Conservation (phyloP, 2,888 invertebrate species). For the Philereme transversata region DNA sequence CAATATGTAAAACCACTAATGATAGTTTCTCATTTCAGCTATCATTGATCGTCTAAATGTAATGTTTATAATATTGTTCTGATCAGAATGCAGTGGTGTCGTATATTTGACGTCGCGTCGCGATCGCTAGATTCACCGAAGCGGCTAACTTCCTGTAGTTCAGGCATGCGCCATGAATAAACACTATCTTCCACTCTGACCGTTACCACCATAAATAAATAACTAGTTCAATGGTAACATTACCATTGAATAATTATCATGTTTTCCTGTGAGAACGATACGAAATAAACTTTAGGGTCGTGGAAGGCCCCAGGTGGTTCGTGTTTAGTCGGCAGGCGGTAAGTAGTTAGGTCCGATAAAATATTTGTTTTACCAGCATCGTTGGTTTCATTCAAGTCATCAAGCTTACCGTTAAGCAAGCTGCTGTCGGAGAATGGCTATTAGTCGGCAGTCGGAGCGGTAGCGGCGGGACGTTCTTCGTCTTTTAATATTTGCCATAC, state of each 20-base stretch:
- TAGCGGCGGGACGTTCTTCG: conserved; percentile 57
- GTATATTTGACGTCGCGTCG: conserved; percentile 57
- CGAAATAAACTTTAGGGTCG: conserved; percentile 20
- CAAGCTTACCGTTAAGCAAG: conserved; percentile 74
- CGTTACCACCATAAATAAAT: conserved; percentile 44
- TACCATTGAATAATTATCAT: conserved; percentile 31
- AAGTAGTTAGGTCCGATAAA: conserved; percentile 56
- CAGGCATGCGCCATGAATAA: conserved; percentile 70
- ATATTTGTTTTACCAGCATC: conserved; percentile 61
- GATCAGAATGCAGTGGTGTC: conserved; percentile 66
- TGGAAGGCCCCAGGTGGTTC: conserved; percentile 41
- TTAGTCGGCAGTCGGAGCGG: conserved; percentile 50
- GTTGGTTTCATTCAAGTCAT: conserved; percentile 71
- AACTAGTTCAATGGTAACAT: conserved; percentile 43
- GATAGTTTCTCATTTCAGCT: conserved; percentile 22
- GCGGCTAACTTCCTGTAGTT: conserved; percentile 70
- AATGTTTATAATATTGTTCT: conserved; percentile 37
- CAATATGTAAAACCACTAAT: conserved; percentile 43
- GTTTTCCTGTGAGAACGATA: conserved; percentile 18
- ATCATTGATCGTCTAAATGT: conserved; percentile 40
- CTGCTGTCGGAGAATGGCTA: conserved; percentile 57
- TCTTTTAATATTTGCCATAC: conserved; percentile 73
- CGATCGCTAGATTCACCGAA: conserved; percentile 67
- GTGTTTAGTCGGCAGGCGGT: conserved; percentile 36
- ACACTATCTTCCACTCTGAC: conserved; percentile 56